Percentiles rank a stretch among this genome's conserved stretches.
Conservation (phyloP, 2,113 vertebrate genomes). For the Petromus typicus region DNA sequence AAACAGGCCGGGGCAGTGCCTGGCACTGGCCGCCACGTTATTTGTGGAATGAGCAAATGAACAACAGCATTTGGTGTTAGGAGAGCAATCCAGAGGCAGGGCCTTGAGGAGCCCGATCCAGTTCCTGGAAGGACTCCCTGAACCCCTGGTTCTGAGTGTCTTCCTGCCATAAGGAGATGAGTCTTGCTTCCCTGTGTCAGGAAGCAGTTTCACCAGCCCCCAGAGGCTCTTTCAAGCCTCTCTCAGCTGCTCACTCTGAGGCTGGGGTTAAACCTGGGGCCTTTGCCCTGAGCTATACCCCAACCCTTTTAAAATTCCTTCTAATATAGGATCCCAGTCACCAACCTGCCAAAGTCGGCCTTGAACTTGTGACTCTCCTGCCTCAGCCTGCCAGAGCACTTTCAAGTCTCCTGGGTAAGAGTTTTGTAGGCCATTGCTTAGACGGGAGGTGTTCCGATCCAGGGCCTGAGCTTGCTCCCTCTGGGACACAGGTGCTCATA, state of each 20-base stretch:
- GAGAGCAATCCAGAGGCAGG: neutral
- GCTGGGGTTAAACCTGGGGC: neutral
- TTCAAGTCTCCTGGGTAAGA: neutral
- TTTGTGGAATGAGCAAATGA: constrained; percentile 27
- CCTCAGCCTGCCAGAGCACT: neutral
- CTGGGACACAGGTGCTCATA: neutral
- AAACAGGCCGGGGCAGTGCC: neutral
- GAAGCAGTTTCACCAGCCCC: neutral
- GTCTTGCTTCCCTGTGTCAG: neutral
- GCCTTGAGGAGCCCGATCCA: constrained; percentile 4
- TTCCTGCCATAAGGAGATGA: neutral
- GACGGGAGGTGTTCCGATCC: neutral
- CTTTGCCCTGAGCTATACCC: neutral
- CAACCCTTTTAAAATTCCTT: neutral
- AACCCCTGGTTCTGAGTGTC: neutral
- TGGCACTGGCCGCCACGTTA: constrained; percentile 11
- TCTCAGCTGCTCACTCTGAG: neutral
- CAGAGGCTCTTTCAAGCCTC: neutral
- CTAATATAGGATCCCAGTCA: neutral
- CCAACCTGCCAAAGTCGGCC: neutral
- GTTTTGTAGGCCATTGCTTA: neutral
- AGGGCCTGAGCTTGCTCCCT: neutral
- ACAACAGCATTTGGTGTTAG: neutral
- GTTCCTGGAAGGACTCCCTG: neutral
- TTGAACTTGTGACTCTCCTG: neutral